Percentiles rank a stretch among this genome's conserved stretches.
phyloP scores from a whole-genome alignment of 1,140 invertebrate species.

The Macrosteles quadrilineatus region DNA sequence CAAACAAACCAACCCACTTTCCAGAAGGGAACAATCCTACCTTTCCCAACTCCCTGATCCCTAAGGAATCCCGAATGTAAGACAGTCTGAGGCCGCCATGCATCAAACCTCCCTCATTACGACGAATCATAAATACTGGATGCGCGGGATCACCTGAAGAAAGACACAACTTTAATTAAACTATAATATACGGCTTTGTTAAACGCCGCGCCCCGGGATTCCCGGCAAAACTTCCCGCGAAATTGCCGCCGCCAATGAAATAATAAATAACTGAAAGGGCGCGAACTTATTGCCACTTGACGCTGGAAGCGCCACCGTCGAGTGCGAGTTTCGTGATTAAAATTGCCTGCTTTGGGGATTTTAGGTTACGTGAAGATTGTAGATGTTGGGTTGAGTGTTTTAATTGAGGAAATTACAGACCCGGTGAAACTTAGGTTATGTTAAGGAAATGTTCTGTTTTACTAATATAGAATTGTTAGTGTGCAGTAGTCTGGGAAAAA shows the following conservation, averaged over 20 bases:
- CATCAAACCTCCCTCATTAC: constrained; percentile 19
- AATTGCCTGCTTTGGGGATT: background rate
- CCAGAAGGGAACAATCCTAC: no score
- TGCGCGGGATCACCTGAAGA: constrained; percentile 9
- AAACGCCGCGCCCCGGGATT: constrained; percentile 10
- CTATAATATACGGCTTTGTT: constrained; percentile 24
- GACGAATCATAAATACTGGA: constrained; percentile 21
- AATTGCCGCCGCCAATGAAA: constrained; percentile 21
- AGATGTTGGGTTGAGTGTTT: no score
- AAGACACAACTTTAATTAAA: constrained; percentile 27
- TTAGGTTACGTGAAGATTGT: no score
- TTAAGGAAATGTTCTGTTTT: no score
- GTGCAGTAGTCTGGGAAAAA: no score
- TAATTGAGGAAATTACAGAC: no score
- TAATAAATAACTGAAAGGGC: constrained; percentile 24
- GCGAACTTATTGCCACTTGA: constrained; percentile 23
- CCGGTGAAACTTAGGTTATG: no score
- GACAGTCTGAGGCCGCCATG: background rate
- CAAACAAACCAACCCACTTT: no score
- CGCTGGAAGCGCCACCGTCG: background rate
- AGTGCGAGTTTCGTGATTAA: constrained; percentile 9
- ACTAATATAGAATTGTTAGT: no score
- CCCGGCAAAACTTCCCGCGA: constrained; percentile 22
- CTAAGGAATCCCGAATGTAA: background rate
- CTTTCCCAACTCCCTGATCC: background rate